Conservation (phyloP, 2,113 vertebrate species). For the Paracanthobrama guichenoti region DNA sequence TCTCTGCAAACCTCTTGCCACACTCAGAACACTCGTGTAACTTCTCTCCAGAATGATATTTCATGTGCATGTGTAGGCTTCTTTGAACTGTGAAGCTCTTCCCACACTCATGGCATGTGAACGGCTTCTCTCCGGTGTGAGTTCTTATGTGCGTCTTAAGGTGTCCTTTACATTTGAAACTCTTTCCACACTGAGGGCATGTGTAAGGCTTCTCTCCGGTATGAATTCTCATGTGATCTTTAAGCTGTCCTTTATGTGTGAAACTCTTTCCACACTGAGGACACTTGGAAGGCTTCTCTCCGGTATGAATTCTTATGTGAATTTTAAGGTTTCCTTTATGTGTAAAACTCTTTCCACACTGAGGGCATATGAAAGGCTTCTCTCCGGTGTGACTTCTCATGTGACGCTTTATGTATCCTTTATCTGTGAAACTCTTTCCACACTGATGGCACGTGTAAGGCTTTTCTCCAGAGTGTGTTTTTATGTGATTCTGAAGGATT, state of each 20-base stretch:
- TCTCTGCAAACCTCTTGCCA: not conserved
- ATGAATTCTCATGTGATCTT: conserved; percentile 15
- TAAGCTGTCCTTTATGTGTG: conserved; percentile 15
- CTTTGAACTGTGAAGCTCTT: conserved; percentile 12
- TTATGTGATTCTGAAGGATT: conserved; percentile 18
- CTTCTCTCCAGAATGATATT: conserved; percentile 7
- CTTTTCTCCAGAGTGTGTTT: conserved; percentile 7
- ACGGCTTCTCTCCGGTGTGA: conserved; percentile 15
- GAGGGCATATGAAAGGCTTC: conserved; percentile 7
- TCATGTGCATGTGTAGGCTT: not conserved
- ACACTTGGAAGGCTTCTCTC: conserved; percentile 12
- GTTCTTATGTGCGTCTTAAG: conserved; percentile 2
- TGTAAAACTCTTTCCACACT: conserved; percentile 17
- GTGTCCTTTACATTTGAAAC: conserved; percentile 16
- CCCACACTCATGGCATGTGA: not conserved
- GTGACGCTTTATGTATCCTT: conserved; percentile 11
- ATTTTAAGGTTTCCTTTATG: conserved; percentile 21
- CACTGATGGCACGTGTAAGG: conserved; percentile 14
- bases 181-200: conserved; percentile 9
- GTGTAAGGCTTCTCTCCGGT: conserved; percentile 6
- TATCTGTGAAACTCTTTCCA: conserved; percentile 23
- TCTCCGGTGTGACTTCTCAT: conserved; percentile 13
- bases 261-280: conserved; percentile 17
- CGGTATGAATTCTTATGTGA: conserved; percentile 11
- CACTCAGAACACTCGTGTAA: conserved; percentile 7